phyloP scores from a whole-genome alignment of 2,888 invertebrate species.

The Sinotaia quadrata region DNA sequence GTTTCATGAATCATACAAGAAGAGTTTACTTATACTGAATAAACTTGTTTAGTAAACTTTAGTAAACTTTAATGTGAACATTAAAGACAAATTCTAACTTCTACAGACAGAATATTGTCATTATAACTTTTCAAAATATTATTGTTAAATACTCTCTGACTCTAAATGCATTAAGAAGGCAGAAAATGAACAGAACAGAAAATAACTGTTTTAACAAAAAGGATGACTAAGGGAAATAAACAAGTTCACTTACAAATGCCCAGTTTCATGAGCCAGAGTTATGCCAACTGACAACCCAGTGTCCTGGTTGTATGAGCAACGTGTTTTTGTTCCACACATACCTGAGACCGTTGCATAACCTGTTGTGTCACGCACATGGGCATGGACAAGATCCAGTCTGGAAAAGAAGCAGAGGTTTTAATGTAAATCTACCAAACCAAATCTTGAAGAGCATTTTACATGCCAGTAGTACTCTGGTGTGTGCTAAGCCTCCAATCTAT shows the following conservation, averaged over 20 bases:
- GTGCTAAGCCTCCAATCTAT: neutral
- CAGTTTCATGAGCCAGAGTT: slow-evolving; percentile 60
- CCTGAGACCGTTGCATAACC: slow-evolving; percentile 49
- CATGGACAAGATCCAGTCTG: slow-evolving; percentile 48
- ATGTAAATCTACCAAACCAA: neutral
- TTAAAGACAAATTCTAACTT: no score
- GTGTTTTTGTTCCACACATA: slow-evolving; percentile 43
- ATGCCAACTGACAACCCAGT: slow-evolving; percentile 53
- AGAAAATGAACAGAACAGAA: no score
- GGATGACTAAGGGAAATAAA: neutral
- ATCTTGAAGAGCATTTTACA: neutral
- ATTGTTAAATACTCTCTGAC: no score
- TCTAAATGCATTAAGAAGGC: no score
- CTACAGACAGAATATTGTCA: no score
- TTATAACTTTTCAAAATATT: no score
- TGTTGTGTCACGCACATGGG: slow-evolving; percentile 42
- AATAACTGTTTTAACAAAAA: no score
- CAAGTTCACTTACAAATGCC: slow-evolving; percentile 52
- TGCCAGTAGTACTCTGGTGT: no score
- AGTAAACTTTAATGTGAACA: no score
- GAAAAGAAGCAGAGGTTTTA: no score
- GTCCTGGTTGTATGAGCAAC: slow-evolving; percentile 56
- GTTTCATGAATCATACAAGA: neutral
- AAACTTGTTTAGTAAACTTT: no score
- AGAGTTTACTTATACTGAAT: no score